A percentile compares a stretch with the other conserved stretches of the same genome.
These are phyloP conservation scores for Dicranocentrus wangi DNA, from an alignment of 2,888 invertebrate species.

Conservation along the genomic window DNA sequence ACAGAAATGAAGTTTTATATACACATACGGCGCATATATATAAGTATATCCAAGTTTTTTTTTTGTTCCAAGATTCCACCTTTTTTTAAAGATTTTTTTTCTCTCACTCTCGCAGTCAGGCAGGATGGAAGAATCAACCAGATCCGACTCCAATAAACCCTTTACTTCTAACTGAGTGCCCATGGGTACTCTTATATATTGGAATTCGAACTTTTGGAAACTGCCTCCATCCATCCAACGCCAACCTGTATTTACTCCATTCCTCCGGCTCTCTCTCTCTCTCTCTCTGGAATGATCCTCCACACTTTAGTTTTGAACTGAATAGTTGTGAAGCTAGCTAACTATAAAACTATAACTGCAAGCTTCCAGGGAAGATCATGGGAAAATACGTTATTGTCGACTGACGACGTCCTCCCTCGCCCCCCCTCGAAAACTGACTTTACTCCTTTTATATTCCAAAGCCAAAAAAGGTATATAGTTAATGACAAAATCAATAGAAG, in stretches of 20 bases:
- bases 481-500: constrained; percentile 65
- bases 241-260: not conserved
- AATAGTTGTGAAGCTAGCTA: too few relatives aligned
- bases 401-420: constrained; percentile 18
- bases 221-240: not conserved
- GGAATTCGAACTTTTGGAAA: constrained; percentile 31
- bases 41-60: too few relatives aligned
- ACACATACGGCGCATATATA: too few relatives aligned
- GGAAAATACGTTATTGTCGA: constrained; percentile 25
- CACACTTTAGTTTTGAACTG: too few relatives aligned
- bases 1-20: too few relatives aligned
- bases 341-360: too few relatives aligned
- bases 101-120: not conserved
- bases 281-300: too few relatives aligned
- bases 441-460: constrained; percentile 28
- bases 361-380: too few relatives aligned
- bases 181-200: constrained; percentile 41
- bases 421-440: too few relatives aligned
- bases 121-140: constrained; percentile 25
- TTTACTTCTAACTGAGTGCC: constrained; percentile 50
- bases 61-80: too few relatives aligned
- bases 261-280: too few relatives aligned
- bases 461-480: constrained; percentile 54
- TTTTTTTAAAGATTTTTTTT: constrained; percentile 1
- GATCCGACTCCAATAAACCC: constrained; percentile 53